phyloP scores from a whole-genome alignment of 2,113 vertebrate genomes.

The Pardalotus punctatus region DNA sequence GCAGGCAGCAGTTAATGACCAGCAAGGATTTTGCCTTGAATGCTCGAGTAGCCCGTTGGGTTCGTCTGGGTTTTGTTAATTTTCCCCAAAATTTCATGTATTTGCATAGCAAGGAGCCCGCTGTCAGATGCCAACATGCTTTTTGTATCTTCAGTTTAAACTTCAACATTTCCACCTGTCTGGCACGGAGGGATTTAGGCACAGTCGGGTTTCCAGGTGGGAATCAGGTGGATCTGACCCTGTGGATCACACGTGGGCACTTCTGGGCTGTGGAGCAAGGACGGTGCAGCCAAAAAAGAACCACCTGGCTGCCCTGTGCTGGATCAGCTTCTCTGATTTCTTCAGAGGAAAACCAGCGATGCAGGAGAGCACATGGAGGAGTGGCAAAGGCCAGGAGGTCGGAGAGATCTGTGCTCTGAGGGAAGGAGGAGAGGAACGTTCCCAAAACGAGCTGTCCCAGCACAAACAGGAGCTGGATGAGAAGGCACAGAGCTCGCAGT shows the following conservation, averaged over 20 bases:
- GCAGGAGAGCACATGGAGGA: neutral
- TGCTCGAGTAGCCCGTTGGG: neutral
- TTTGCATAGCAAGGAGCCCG: rapidly evolving
- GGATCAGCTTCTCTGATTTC: neutral
- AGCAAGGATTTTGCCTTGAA: neutral
- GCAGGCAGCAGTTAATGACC: neutral
- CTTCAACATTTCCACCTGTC: neutral
- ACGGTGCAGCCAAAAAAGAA: neutral
- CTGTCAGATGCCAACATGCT: neutral
- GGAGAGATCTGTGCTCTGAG: neutral
- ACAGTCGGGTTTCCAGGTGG: neutral
- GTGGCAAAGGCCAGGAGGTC: neutral
- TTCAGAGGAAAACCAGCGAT: neutral
- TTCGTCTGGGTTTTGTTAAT: neutral
- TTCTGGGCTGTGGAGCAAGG: neutral
- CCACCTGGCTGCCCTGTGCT: neutral
- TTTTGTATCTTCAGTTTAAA: neutral
- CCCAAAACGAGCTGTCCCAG: neutral
- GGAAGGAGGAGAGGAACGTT: neutral
- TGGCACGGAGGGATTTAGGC: neutral
- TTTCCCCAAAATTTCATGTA: neutral
- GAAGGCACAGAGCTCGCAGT: neutral
- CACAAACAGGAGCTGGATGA: neutral
- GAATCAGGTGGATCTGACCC: neutral
- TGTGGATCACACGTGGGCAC: neutral